Conservation (phyloP, 2,888 invertebrate genomes). For the Cyaniris semiargus region DNA sequence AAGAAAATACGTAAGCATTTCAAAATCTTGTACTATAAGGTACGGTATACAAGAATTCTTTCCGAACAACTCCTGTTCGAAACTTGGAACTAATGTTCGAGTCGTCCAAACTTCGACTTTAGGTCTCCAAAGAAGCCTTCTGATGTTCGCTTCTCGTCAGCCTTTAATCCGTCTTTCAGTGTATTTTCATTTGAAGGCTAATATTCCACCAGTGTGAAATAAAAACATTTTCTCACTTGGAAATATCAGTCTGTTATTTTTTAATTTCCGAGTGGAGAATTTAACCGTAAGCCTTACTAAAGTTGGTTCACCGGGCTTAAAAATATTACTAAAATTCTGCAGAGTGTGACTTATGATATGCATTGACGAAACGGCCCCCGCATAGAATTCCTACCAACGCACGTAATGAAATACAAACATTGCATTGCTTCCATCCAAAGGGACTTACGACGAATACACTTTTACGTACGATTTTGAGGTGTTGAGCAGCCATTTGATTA, state of each 20-base stretch:
- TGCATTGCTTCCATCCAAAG: no score
- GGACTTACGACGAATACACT: no score
- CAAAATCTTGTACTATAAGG: neutral
- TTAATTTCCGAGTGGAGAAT: neutral
- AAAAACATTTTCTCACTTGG: neutral
- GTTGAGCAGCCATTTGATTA: no score
- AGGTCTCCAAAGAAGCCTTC: neutral
- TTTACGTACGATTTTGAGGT: no score
- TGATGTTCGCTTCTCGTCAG: neutral
- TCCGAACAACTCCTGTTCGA: neutral
- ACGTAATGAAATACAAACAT: no score
- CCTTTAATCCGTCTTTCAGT: neutral
- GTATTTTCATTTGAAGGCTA: neutral
- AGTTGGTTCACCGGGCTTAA: neutral
- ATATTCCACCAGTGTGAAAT: neutral
- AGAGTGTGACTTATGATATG: no score
- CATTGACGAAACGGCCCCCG: neutral
- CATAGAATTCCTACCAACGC: no score
- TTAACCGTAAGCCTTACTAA: neutral
- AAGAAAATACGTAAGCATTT: neutral
- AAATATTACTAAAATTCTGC: neutral
- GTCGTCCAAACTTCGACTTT: neutral
- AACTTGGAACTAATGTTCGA: neutral
- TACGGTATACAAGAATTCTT: conserved; percentile 4
- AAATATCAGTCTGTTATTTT: neutral